A percentile compares a stretch with the other conserved stretches of the same genome.
phyloP scores from a whole-genome alignment of 1,140 invertebrate species.

The Ceratina japonica region DNA sequence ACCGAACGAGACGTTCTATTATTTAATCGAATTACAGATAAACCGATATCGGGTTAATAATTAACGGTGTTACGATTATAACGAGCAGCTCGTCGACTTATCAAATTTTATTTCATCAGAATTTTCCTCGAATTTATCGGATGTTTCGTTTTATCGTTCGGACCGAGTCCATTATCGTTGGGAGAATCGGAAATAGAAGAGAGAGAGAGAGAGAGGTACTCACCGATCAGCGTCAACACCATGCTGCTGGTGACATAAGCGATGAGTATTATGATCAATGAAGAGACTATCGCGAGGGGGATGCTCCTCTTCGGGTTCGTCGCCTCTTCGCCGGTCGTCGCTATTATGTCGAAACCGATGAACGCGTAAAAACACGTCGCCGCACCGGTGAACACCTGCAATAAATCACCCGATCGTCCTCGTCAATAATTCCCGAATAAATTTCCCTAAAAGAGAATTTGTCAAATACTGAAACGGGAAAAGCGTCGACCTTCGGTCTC shows the following conservation, averaged over 20 bases:
- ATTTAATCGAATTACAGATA: no score
- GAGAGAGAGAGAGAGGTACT: no score
- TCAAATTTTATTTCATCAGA: no score
- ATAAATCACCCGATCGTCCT: constrained; percentile 33
- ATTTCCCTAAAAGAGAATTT: no score
- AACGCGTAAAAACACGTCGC: constrained; percentile 98
- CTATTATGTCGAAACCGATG: constrained; percentile 98
- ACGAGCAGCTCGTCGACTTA: no score
- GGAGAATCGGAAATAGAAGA: not conserved
- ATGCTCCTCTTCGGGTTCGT: constrained; percentile 96
- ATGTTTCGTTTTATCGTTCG: not conserved
- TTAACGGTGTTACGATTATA: no score
- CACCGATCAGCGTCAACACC: constrained; percentile 92
- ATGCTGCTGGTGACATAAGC: constrained; percentile 94
- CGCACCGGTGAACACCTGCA: constrained; percentile 92
- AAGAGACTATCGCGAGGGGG: constrained; percentile 93
- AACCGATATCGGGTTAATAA: no score
- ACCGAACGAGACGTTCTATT: no score
- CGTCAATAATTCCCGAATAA: no score
- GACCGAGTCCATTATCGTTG: not conserved
- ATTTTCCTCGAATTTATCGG: no score
- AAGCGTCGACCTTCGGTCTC: no score
- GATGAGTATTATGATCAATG: constrained; percentile 91
- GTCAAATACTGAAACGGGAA: no score
- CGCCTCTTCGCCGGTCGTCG: constrained; percentile 96